These are phyloP conservation scores for Gymnoscelis rufifasciata DNA, from an alignment of 2,888 invertebrate genomes.

Conservation along the genomic window DNA sequence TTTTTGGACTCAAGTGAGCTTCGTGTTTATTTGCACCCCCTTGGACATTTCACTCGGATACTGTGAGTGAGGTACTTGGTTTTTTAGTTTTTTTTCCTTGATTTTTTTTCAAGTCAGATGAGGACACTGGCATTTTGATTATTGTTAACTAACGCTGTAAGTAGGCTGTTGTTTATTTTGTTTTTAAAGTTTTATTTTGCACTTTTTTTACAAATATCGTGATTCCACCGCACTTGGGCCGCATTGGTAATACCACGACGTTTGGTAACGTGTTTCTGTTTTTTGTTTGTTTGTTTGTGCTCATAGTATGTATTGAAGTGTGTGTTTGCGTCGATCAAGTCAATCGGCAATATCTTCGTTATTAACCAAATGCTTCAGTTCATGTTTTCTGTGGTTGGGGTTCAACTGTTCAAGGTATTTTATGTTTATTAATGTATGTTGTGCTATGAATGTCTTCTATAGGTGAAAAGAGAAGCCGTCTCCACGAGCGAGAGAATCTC, in stretches of 20 bases:
- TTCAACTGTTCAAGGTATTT: slow-evolving; percentile 98
- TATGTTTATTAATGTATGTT: slow-evolving; percentile 24
- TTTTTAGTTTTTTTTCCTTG: slow-evolving; percentile 32
- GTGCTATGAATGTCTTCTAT: no score
- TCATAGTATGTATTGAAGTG: slow-evolving; percentile 99
- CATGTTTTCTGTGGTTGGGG: slow-evolving; percentile 99
- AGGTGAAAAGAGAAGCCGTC: no score
- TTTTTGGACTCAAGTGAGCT: slow-evolving; percentile 74
- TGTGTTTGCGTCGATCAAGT: slow-evolving; percentile 98
- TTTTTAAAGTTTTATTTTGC: slow-evolving; percentile 42
- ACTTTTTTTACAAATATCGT: slow-evolving; percentile 48
- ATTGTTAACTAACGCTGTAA: slow-evolving; percentile 60
- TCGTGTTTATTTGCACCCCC: slow-evolving; percentile 72
- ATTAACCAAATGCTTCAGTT: slow-evolving; percentile 99
- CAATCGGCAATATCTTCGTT: slow-evolving; percentile 99
- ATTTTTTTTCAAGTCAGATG: slow-evolving; percentile 51
- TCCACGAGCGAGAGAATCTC: no score
- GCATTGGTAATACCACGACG: slow-evolving; percentile 46
- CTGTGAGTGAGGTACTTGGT: slow-evolving; percentile 66
- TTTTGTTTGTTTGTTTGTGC: slow-evolving; percentile 28
- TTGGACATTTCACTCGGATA: slow-evolving; percentile 71
- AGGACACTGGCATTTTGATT: slow-evolving; percentile 56
- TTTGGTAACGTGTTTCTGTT: slow-evolving; percentile 54
- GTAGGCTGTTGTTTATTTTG: slow-evolving; percentile 42
- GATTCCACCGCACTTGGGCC: slow-evolving; percentile 54